These are phyloP conservation scores for Agriopis marginaria DNA, from an alignment of 2,888 invertebrate species.

Conservation along the genomic window DNA sequence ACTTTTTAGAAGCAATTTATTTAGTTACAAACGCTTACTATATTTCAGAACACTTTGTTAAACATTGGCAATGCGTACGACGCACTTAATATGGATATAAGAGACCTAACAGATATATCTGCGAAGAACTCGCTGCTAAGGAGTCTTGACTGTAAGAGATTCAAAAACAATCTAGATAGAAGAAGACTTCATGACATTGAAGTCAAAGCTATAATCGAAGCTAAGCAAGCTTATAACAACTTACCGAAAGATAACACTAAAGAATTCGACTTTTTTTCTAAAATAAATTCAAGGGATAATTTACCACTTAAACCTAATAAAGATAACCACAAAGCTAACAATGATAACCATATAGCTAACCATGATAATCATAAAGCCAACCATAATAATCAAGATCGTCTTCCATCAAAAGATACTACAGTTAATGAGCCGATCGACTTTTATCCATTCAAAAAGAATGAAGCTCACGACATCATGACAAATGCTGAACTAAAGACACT, in stretches of 20 bases:
- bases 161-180: conserved; percentile 36
- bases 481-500: neutral
- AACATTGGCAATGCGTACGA: conserved; percentile 67
- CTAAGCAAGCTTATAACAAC: neutral
- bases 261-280: neutral
- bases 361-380: neutral
- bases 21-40: too few relatives aligned
- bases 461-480: neutral
- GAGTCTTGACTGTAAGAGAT: conserved; percentile 11
- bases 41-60: conserved; percentile 64
- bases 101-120: conserved; percentile 45
- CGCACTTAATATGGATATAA: conserved; percentile 60
- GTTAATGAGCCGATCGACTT: neutral
- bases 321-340: neutral
- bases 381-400: neutral
- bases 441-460: neutral
- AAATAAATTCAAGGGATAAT: conserved; percentile 2
- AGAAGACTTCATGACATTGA: conserved; percentile 41
- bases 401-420: neutral
- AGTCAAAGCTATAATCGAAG: conserved; percentile 42
- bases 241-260: too few relatives aligned
- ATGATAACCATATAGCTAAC: neutral
- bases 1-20: too few relatives aligned
- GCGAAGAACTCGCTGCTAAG: conserved; percentile 9
- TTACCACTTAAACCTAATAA: neutral